Percentiles rank a stretch among this genome's conserved stretches.
phyloP scores from a whole-genome alignment of 64 coral and sea anemone species.

The Exaiptasia diaphana region DNA sequence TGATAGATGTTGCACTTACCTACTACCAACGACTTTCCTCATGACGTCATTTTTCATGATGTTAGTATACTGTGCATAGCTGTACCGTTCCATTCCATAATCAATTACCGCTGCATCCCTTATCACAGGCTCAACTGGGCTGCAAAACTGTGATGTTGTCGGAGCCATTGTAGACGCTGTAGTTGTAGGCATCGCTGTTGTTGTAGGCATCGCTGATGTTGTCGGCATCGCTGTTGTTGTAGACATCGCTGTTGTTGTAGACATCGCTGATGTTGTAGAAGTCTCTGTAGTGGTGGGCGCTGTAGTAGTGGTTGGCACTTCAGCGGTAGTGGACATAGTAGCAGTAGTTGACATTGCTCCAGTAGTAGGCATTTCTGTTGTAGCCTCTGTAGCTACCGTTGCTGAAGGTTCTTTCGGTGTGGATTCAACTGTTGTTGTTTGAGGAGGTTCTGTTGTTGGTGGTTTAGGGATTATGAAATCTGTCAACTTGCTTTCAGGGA shows the following conservation, averaged over 20 bases:
- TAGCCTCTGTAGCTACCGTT: not conserved
- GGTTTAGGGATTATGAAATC: not conserved
- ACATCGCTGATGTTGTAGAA: not conserved
- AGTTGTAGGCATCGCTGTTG: not conserved
- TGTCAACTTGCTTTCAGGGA: not conserved
- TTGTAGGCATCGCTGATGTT: not conserved
- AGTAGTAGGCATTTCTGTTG: not conserved
- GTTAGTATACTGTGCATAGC: conserved; percentile 9
- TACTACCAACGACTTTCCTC: not conserved
- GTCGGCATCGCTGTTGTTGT: not conserved
- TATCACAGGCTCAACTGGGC: not conserved
- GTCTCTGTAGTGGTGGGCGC: not conserved
- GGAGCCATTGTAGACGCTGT: not conserved
- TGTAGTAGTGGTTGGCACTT: not conserved
- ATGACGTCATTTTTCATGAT: not conserved
- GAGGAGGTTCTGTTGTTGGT: not conserved
- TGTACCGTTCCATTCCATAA: conserved; percentile 38
- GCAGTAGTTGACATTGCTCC: not conserved
- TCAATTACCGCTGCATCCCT: not conserved
- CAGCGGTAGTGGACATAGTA: not conserved
- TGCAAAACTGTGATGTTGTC: not conserved
- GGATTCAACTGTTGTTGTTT: not conserved
- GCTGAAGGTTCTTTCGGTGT: not conserved
- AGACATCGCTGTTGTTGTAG: not conserved
- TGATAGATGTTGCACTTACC: not conserved